Base-by-base conservation (phyloP, 2,113 vertebrate genomes). In the Pagrus major region DNA sequence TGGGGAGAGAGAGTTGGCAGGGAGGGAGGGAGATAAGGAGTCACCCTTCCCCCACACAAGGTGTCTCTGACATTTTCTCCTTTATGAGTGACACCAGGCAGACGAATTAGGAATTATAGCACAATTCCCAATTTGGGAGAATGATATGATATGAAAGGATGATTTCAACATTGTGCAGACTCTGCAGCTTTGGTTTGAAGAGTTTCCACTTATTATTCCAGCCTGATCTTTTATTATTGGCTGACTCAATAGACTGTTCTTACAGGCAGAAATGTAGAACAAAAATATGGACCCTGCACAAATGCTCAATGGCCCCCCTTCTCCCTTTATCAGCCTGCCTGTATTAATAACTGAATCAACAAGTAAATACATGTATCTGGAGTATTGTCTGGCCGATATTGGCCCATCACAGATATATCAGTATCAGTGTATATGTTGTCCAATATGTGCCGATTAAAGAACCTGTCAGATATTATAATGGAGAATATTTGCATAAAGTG, bases 21-120 rank as follows among this genome's bases (percentile, higher is more conserved):
- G 2, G 21, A 41, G 9, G 0, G 10, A 12, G 37, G 15, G 59
- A 35, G 56, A 31, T 52, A 55, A 68, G 29, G 58, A 47, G 51
- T 14, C 76, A 8, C 81, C 84, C 74, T 31, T 68, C 88, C 84
- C 73, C 81, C 81, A 85, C 76, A 61, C 78, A 86, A 76, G 83
- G 83, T 86, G 80, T 70, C 56, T 78, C 56, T 85, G 29, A 81
- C 68, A 66, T 77, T 31, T 81, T 31, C 56, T 83, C 56, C 25
- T 83, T 55, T 20, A 46, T 1, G 14, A 68, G 46, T 49, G 55
- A 71, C 64, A 60, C 23, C 10, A 31, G 20, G 27, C 12, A 59
- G 44, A 35, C 29, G 23, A 65, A 6, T 55, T 5, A 42, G 3
- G 21, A 31, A 12, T 49, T 10, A 11, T 2, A 42, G 31, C 11